Percentiles rank a stretch among this genome's conserved stretches.
Conservation (phyloP, 2,797 vertebrate genomes). For the Anas georgica region DNA sequence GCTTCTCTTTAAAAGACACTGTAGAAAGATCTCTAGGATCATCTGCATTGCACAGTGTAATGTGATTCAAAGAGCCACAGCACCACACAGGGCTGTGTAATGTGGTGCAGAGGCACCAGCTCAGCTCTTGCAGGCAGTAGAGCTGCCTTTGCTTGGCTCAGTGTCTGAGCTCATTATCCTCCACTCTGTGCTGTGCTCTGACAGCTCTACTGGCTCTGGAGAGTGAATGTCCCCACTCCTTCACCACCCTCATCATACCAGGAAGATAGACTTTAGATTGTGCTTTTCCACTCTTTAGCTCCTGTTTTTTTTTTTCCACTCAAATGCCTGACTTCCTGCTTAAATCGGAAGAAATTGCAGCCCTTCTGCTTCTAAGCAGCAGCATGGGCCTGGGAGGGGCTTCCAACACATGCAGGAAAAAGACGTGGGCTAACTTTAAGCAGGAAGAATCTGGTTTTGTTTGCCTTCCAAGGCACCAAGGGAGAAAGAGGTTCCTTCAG, state of each 20-base stretch:
- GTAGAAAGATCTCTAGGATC: not conserved
- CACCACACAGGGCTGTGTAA: not conserved
- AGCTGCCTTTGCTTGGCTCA: not conserved
- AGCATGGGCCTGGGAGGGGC: not conserved
- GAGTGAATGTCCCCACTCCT: not conserved
- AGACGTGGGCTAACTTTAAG: not conserved
- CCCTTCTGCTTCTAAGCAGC: not conserved
- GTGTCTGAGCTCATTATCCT: not conserved
- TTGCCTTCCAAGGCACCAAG: not conserved
- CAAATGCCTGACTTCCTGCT: not conserved
- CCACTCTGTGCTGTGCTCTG: not conserved
- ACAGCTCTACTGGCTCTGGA: not conserved
- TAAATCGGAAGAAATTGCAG: not conserved
- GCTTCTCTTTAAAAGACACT: not conserved
- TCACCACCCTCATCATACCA: not conserved
- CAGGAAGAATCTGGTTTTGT: not conserved
- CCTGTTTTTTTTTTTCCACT: not conserved
- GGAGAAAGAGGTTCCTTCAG: not conserved
- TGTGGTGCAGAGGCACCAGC: accelerated
- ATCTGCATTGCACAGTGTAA: not conserved
- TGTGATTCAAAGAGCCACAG: not conserved
- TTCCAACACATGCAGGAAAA: not conserved
- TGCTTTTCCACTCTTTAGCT: not conserved
- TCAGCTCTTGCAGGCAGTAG: not conserved
- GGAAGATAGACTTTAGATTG: not conserved